Evolutionary conservation across 2,797 vertebrate genomes (phyloP).

Genomic region (Poeciliopsis infans): DNA sequence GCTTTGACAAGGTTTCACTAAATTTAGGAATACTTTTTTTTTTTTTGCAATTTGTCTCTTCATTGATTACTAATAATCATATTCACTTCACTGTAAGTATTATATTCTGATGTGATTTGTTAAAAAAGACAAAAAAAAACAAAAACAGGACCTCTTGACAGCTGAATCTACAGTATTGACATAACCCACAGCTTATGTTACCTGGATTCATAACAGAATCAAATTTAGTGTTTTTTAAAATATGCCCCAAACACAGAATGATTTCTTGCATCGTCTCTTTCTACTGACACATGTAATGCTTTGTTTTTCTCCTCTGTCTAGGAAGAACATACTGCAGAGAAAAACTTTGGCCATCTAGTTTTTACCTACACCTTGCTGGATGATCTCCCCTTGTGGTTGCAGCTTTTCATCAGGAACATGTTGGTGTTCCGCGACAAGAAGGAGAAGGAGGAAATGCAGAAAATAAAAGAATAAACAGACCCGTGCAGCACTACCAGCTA

Average conservation of each 20-base stretch:
- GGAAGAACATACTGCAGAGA: too few relatives aligned
- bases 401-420: conserved; percentile 66
- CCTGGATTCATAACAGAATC: not conserved
- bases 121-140: not conserved
- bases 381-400: too few relatives aligned
- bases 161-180: not conserved
- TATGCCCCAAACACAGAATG: not conserved
- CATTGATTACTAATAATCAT: not conserved
- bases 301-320: conserved; percentile 15
- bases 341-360: too few relatives aligned
- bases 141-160: too few relatives aligned
- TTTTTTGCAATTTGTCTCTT: too few relatives aligned
- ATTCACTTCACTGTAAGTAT: not conserved
- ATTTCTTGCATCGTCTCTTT: not conserved
- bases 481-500: conserved; percentile 57
- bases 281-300: not conserved
- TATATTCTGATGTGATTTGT: not conserved
- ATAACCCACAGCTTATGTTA: not conserved
- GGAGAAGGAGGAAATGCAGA: conserved; percentile 45
- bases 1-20: not conserved
- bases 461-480: conserved; percentile 37
- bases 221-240: not conserved
- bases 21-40: not conserved
- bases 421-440: conserved; percentile 68
- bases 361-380: too few relatives aligned